Percentiles rank a stretch among this genome's conserved stretches.
Evolutionary conservation across 1,140 invertebrate genomes (phyloP).

Genomic region (Lepidurus apus): DNA sequence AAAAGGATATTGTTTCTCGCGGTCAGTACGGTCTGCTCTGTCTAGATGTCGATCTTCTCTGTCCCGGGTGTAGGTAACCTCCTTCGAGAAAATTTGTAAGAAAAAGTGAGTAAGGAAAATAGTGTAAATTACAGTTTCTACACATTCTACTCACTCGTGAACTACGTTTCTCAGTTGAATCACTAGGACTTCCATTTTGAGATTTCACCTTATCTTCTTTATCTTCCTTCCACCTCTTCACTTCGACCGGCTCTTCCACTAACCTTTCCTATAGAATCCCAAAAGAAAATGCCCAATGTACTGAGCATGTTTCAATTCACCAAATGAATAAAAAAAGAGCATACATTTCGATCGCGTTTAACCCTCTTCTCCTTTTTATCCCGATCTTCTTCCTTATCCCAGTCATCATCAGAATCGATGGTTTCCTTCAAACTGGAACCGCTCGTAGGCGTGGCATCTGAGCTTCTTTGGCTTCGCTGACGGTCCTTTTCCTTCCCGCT

Average conservation of each 20-base stretch:
- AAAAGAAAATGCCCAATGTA: not conserved
- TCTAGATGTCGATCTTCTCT: slow-evolving; percentile 55
- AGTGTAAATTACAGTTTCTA: not conserved
- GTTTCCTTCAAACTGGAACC: not conserved
- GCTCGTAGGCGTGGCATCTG: not conserved
- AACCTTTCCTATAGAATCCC: slow-evolving; percentile 63
- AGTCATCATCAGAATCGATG: not conserved
- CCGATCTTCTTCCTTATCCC: slow-evolving; percentile 9
- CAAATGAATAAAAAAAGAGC: not conserved
- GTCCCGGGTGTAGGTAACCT: slow-evolving; percentile 59
- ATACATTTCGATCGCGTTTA: too few relatives aligned
- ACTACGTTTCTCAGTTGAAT: not conserved
- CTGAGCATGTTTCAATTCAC: not conserved
- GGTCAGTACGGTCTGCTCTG: slow-evolving; percentile 53
- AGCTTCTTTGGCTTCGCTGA: not conserved
- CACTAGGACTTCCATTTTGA: slow-evolving; percentile 37
- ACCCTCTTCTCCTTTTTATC: slow-evolving; percentile 22
- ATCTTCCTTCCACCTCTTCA: slow-evolving; percentile 66
- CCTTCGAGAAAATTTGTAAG: slow-evolving; percentile 55
- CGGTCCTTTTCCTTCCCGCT: slow-evolving; percentile 16
- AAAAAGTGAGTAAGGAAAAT: not conserved
- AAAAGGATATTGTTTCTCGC: slow-evolving; percentile 79
- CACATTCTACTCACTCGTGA: not conserved
- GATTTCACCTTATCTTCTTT: slow-evolving; percentile 59
- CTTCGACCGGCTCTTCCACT: slow-evolving; percentile 50